Evolutionary conservation across 2,888 invertebrate genomes (phyloP).

Genomic region (Caenorhabditis sp.): DNA sequence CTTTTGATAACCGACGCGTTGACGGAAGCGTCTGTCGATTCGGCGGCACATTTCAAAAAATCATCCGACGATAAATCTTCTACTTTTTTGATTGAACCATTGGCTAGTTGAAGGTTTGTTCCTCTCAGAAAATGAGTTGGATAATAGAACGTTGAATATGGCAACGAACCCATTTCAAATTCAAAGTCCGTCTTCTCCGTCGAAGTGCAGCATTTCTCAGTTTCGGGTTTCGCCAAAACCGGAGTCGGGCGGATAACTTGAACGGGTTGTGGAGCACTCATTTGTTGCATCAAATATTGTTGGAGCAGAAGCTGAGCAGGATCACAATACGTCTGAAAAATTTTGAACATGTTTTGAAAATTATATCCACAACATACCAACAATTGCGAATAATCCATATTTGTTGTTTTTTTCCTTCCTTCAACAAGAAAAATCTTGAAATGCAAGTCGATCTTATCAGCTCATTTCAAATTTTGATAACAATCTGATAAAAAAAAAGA

Average conservation of each 20-base stretch:
- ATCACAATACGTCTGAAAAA: background rate
- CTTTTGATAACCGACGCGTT: slow-evolving; percentile 27
- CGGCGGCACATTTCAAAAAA: slow-evolving; percentile 33
- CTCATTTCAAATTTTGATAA: too few relatives aligned
- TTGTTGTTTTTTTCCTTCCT: too few relatives aligned
- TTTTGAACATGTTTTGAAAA: too few relatives aligned
- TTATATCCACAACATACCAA: too few relatives aligned
- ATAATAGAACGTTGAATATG: slow-evolving; percentile 26
- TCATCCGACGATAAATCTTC: slow-evolving; percentile 50
- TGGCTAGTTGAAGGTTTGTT: slow-evolving; percentile 22
- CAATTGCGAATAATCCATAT: too few relatives aligned
- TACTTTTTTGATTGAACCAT: slow-evolving; percentile 35
- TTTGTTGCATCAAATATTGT: background rate
- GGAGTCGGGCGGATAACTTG: background rate
- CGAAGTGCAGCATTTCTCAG: background rate
- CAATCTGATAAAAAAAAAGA: too few relatives aligned
- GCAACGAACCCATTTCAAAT: slow-evolving; percentile 44
- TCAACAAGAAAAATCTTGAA: too few relatives aligned
- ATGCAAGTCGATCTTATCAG: too few relatives aligned
- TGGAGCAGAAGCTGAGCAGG: background rate
- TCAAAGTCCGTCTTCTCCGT: background rate
- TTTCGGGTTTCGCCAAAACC: background rate
- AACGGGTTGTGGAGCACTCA: background rate
- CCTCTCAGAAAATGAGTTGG: slow-evolving; percentile 51
- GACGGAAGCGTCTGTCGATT: slow-evolving; percentile 27